phyloP scores from a whole-genome alignment of 2,888 invertebrate genomes.

The Rhamnusium bicolor region DNA sequence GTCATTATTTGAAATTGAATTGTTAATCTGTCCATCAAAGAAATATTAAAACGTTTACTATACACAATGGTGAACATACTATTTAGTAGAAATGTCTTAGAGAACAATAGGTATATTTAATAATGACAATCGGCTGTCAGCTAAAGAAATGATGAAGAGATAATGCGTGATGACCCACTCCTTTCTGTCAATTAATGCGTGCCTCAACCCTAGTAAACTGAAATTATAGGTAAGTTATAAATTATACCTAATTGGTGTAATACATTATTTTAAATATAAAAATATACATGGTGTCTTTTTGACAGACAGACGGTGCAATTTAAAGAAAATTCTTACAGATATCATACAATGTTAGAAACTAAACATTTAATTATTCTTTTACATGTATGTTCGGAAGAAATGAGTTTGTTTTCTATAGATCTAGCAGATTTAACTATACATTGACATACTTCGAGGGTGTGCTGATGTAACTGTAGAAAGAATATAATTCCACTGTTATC shows the following conservation, averaged over 20 bases:
- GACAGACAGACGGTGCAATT: too few species aligned
- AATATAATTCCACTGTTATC: too few species aligned
- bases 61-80: conserved; percentile 9
- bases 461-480: too few species aligned
- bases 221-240: neutral
- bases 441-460: too few species aligned
- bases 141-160: conserved; percentile 22
- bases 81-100: conserved; percentile 1
- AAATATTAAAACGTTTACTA: neutral
- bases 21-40: conserved; percentile 14
- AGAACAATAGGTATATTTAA: conserved; percentile 35
- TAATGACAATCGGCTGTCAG: conserved; percentile 28
- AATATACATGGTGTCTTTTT: too few species aligned
- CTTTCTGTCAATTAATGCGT: conserved; percentile 17
- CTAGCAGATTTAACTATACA: too few species aligned
- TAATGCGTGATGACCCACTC: conserved; percentile 29
- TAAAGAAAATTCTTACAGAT: too few species aligned
- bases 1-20: conserved; percentile 19
- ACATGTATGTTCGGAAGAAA: too few species aligned
- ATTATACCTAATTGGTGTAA: neutral
- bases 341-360: too few species aligned
- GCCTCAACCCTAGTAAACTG: neutral
- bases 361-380: too few species aligned
- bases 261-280: too few species aligned
- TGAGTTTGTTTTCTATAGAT: too few species aligned